phyloP scores from a whole-genome alignment of 2,888 invertebrate species.

The Macropis europaea region DNA sequence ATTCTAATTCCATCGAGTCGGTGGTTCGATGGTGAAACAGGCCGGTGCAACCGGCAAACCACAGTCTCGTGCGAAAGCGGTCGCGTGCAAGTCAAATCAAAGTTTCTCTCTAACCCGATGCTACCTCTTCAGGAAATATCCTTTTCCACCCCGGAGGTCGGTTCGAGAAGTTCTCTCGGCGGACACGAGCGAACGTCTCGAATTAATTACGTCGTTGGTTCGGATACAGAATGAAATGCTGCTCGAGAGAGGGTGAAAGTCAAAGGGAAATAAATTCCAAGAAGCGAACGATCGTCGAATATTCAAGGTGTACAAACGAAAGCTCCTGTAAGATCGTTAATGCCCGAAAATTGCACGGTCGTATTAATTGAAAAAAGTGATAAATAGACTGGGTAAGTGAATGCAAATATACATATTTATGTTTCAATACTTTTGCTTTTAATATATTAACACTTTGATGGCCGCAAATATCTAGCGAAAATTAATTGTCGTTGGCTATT shows the following conservation, averaged over 20 bases:
- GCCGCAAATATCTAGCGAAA: too few species aligned
- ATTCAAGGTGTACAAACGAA: background rate
- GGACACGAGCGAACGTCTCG: conserved; percentile 45
- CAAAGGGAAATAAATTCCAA: conserved; percentile 26
- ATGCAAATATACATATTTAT: too few species aligned
- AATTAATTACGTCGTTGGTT: conserved; percentile 53
- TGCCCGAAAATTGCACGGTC: background rate
- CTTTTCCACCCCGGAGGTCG: conserved; percentile 47
- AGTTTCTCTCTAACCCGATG: conserved; percentile 41
- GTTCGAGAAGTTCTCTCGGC: conserved; percentile 37
- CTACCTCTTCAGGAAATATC: conserved; percentile 48
- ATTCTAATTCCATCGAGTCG: conserved; percentile 32
- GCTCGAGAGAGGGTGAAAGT: background rate
- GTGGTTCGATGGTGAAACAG: conserved; percentile 22
- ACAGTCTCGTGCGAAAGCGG: conserved; percentile 39
- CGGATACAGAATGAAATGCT: conserved; percentile 7
- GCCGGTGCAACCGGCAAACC: background rate
- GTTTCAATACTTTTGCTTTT: too few species aligned
- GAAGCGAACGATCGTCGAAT: conserved; percentile 9
- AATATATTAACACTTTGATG: too few species aligned
- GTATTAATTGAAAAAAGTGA: background rate
- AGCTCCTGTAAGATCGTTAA: background rate
- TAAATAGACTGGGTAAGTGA: too few species aligned
- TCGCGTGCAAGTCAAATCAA: conserved; percentile 58
- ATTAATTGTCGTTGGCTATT: too few species aligned